Percentiles rank a stretch among this genome's conserved stretches.
Conservation (phyloP, 2,797 vertebrate species). For the Cyprinella venusta region DNA sequence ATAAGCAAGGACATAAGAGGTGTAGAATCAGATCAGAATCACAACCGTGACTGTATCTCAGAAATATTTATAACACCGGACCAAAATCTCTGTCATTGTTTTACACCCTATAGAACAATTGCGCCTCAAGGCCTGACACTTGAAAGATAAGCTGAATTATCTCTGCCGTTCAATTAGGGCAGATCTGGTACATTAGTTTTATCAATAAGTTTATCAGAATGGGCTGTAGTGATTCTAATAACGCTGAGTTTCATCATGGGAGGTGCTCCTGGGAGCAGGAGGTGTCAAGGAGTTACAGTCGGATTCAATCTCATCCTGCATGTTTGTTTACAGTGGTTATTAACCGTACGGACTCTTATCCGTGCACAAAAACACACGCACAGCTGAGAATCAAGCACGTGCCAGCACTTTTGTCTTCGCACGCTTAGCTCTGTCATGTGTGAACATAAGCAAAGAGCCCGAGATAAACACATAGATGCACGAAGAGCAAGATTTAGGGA, state of each 20-base stretch:
- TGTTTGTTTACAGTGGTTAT: conserved; percentile 42
- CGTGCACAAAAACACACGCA: conserved; percentile 8
- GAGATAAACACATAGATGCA: conserved; percentile 38
- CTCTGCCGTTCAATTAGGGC: conserved; percentile 59
- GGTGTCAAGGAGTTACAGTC: conserved; percentile 29
- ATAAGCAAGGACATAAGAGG: conserved; percentile 30
- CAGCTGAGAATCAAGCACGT: conserved; percentile 1
- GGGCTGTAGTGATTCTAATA: conserved; percentile 51
- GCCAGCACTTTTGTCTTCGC: conserved; percentile 22
- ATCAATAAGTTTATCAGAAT: conserved; percentile 60
- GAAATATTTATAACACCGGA: conserved; percentile 49
- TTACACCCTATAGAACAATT: conserved; percentile 32
- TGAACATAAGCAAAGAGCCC: conserved; percentile 34
- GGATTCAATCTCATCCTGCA: conserved; percentile 49
- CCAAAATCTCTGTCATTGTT: conserved; percentile 47
- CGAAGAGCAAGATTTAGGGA: conserved; percentile 48
- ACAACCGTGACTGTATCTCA: conserved; percentile 36
- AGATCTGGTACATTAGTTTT: conserved; percentile 63
- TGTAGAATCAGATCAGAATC: conserved; percentile 12
- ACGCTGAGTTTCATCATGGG: conserved; percentile 46
- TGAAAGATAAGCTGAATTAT: conserved; percentile 54
- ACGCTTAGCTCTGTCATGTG: conserved; percentile 35
- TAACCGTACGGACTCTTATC: conserved; percentile 18
- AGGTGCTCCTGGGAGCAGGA: conserved; percentile 28
- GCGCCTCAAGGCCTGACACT: conserved; percentile 18